Conservation (phyloP, 2,797 vertebrate genomes). For the Salarias fasciatus region DNA sequence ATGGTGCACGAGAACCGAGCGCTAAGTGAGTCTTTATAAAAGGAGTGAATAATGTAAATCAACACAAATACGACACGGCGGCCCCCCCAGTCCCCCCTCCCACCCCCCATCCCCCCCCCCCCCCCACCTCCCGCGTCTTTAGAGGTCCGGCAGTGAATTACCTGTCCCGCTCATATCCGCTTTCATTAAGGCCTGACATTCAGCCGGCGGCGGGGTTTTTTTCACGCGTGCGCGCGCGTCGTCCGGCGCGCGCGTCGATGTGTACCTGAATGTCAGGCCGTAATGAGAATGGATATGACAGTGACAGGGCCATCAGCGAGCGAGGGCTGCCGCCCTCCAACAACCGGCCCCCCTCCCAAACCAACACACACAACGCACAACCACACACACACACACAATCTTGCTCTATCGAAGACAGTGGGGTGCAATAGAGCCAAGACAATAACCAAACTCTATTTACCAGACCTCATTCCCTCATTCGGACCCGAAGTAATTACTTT, state of each 20-base stretch:
- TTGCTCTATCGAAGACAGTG: constrained; percentile 35
- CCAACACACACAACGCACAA: constrained; percentile 37
- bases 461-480: constrained; percentile 71
- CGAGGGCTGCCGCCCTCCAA: constrained; percentile 35
- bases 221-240: constrained; percentile 23
- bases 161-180: constrained; percentile 71
- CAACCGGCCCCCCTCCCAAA: not conserved
- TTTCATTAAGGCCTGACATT: constrained; percentile 84
- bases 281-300: constrained; percentile 79
- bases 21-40: constrained; percentile 48
- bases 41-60: constrained; percentile 52
- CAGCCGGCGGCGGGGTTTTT: constrained; percentile 23
- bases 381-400: constrained; percentile 18
- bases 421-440: constrained; percentile 67
- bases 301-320: constrained; percentile 67
- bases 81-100: constrained; percentile 12
- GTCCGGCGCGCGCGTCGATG: constrained; percentile 15
- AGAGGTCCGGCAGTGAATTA: constrained; percentile 61
- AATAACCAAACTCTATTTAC: constrained; percentile 80
- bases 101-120: constrained; percentile 7
- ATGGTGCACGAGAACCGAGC: constrained; percentile 7
- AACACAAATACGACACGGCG: constrained; percentile 37
- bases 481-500: constrained; percentile 82
- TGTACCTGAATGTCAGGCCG: constrained; percentile 72
- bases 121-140: constrained; percentile 41